Percentiles rank a stretch among this genome's conserved stretches.
Evolutionary conservation across 2,113 vertebrate genomes (phyloP).

Genomic region (Callithrix jacchus): DNA sequence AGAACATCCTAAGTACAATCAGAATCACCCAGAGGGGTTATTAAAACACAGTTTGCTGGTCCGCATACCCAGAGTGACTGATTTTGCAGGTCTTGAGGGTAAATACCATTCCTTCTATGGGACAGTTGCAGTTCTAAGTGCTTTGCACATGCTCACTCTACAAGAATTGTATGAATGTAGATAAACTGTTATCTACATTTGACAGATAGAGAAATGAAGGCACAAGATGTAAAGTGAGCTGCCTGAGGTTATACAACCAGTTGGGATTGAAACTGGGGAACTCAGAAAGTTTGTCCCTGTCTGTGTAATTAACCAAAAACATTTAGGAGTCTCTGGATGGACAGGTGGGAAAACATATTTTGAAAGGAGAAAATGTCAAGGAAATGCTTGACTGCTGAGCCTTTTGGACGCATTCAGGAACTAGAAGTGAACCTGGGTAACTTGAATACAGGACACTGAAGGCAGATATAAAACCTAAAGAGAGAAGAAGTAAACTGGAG

Average conservation of each 20-base stretch:
- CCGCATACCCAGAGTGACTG: background rate
- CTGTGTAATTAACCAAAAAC: background rate
- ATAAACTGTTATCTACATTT: background rate
- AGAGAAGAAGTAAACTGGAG: background rate
- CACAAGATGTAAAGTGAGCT: background rate
- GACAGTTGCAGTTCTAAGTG: background rate
- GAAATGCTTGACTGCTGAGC: background rate
- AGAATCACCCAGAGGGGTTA: no score
- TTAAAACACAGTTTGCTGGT: background rate
- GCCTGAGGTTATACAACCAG: background rate
- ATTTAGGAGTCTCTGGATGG: background rate
- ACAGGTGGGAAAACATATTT: background rate
- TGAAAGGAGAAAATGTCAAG: background rate
- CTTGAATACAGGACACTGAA: fast-evolving
- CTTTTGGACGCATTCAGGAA: background rate
- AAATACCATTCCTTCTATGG: fast-evolving
- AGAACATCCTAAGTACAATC: no score
- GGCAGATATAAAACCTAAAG: no score
- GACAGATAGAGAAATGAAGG: background rate
- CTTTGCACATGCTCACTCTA: background rate
- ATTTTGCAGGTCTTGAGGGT: background rate
- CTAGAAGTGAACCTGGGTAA: background rate
- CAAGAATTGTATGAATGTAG: background rate
- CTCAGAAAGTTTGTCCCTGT: background rate
- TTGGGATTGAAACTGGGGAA: background rate